A percentile compares a stretch with the other conserved stretches of the same genome.
These are phyloP conservation scores for Colletes collaris DNA, from an alignment of 2,888 invertebrate genomes.

Conservation along the genomic window DNA sequence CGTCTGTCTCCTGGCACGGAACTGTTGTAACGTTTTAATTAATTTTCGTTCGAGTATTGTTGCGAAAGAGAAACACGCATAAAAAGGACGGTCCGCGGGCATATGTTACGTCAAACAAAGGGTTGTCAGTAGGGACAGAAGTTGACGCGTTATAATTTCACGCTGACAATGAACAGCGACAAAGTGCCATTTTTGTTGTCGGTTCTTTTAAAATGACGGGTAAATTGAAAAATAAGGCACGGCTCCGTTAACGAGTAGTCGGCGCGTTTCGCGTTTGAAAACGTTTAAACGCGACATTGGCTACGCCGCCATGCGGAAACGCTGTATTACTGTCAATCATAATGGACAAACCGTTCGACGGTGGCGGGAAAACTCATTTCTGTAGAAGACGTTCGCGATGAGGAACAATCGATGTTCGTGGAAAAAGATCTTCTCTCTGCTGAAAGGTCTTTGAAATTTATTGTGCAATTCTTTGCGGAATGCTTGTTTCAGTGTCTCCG, in stretches of 20 bases:
- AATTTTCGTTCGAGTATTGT: no score
- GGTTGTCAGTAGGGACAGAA: slow-evolving; percentile 40
- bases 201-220: slow-evolving; percentile 8
- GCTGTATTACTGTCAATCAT: slow-evolving; percentile 46
- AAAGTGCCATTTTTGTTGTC: slow-evolving; percentile 31
- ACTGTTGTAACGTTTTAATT: no score
- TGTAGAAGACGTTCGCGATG: not conserved
- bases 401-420: slow-evolving; percentile 12
- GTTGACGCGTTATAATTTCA: slow-evolving; percentile 51
- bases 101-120: slow-evolving; percentile 51
- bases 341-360: slow-evolving; percentile 16
- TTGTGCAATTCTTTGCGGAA: not conserved
- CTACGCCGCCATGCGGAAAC: slow-evolving; percentile 33
- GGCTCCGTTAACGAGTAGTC: slow-evolving; percentile 26
- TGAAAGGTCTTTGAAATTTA: not conserved
- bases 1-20: no score
- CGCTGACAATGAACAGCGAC: slow-evolving; percentile 13
- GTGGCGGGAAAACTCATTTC: slow-evolving; percentile 15
- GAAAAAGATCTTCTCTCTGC: not conserved
- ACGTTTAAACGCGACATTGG: slow-evolving; percentile 22
- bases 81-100: slow-evolving; percentile 25
- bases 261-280: slow-evolving; percentile 29
- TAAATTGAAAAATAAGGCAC: slow-evolving; percentile 34
- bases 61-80: not conserved
- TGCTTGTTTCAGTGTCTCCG: no score